Base-by-base conservation (phyloP, 2,888 invertebrate genomes). In the Amblyjoppa fuscipennis region DNA sequence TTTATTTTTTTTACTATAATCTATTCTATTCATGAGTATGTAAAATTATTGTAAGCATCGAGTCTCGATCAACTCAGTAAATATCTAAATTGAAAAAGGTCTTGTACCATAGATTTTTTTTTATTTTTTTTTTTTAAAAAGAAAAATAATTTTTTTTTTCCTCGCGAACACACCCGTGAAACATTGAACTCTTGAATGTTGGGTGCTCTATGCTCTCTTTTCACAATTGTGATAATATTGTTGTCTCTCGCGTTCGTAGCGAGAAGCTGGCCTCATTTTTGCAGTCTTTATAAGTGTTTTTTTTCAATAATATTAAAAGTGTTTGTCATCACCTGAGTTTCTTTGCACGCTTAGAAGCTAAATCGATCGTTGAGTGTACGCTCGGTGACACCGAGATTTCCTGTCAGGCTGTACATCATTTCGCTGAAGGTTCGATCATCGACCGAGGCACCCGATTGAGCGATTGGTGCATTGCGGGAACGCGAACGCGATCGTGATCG, bases 361-460 rank as follows among this genome's bases (percentile, higher is more conserved):
- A 94, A 94, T 89, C 94, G 91, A 87, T 94, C 94, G 75, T 94
- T 93, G 34, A 94, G 93, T 6, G 94, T 94, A 84, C 93, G 90
- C 28, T 92, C 91, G 2, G 94, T 94, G 25, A 94, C 91, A 16
- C 94, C 94, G 6, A 93, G 90, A 59, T 92, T 91, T 49, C 91
- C 90, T 1, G 92, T 91, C 20, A 94, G 80, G 78, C 93, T 94
- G 88, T 93, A 93, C 93, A 94, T 93, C 79, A 93, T 91, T 88
- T 93, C 91, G 81, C 93, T 93, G 88, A 93, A 93, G 2, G 91
- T 91, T 59, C 93, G 91, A 79, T 94, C 93, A 53, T 93, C 92
- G 3, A 91, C 89, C 2, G 90, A 89, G 3, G 88, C 81, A 41
- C 91, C 89, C 7, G 90, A 3, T 7, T 92, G 90, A 2, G 71